Evolutionary conservation across 30 jellyfish, hydroid and myxozoan species (phyloP).

Genomic region (Aurelia aurita): DNA sequence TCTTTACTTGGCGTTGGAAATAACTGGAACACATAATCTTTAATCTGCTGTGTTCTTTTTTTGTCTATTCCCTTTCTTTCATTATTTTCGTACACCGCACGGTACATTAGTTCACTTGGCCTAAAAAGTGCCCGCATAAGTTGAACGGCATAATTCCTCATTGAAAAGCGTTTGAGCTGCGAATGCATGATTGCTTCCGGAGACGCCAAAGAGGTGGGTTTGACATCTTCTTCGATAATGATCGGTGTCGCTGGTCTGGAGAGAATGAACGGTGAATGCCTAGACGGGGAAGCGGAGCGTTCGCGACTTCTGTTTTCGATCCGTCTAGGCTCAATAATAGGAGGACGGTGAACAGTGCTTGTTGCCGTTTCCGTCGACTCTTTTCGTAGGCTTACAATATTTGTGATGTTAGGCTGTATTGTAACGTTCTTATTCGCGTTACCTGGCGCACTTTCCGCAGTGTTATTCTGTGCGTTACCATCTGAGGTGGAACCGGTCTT

Average conservation of each 20-base stretch:
- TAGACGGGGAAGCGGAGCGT: slow-evolving; percentile 1
- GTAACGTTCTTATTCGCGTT: not conserved
- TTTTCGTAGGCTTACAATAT: slow-evolving; percentile 44
- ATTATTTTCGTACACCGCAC: slow-evolving; percentile 35
- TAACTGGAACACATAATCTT: slow-evolving; percentile 52
- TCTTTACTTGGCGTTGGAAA: slow-evolving; percentile 56
- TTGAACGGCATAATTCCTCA: slow-evolving; percentile 62
- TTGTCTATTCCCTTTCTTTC: slow-evolving; percentile 53
- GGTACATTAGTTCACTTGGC: slow-evolving; percentile 44
- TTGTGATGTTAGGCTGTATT: slow-evolving; percentile 44
- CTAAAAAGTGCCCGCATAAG: slow-evolving; percentile 53
- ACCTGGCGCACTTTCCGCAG: not conserved
- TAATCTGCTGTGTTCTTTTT: slow-evolving; percentile 41
- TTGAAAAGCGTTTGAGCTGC: slow-evolving; percentile 45
- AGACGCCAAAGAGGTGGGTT: slow-evolving; percentile 42
- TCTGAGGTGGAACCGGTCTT: not conserved
- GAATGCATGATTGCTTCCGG: slow-evolving; percentile 46
- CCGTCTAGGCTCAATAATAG: not conserved
- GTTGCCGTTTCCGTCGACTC: slow-evolving; percentile 25
- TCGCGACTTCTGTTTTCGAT: not conserved
- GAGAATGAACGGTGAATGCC: not conserved
- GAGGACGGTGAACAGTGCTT: not conserved
- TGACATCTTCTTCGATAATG: slow-evolving; percentile 39
- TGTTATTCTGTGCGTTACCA: not conserved
- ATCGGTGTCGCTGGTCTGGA: slow-evolving; percentile 39